phyloP scores from a whole-genome alignment of 2,797 vertebrate species.

The Eulemur mongoz region DNA sequence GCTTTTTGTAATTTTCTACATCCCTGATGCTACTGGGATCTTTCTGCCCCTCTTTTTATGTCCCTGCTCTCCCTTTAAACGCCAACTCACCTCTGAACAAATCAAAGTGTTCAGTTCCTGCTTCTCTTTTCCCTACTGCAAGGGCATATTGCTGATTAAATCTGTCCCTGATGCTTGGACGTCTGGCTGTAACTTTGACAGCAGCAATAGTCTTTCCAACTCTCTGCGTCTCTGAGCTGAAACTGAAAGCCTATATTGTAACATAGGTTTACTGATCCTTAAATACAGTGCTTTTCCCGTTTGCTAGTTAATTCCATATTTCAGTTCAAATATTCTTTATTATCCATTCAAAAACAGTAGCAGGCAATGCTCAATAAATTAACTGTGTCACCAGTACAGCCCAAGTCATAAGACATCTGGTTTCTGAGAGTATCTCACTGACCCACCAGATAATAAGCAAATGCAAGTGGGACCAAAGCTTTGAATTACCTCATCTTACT shows the following conservation, averaged over 20 bases:
- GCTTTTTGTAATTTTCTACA: not conserved
- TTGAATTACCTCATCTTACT: not conserved
- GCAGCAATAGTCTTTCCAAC: not conserved
- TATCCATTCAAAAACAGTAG: not conserved
- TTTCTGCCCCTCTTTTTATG: accelerated
- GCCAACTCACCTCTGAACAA: not conserved
- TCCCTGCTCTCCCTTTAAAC: not conserved
- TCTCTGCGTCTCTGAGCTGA: too few species aligned
- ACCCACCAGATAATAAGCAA: not conserved
- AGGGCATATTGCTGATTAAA: not conserved
- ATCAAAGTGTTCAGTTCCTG: not conserved
- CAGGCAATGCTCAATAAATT: not conserved
- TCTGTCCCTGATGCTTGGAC: too few species aligned
- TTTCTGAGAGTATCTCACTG: not conserved
- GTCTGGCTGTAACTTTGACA: not conserved
- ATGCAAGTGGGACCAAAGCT: not conserved
- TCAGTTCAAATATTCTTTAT: not conserved
- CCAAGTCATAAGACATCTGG: not conserved
- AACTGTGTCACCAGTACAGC: not conserved
- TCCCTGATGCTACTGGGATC: not conserved
- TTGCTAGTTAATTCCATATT: not conserved
- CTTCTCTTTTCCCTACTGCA: not conserved
- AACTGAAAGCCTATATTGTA: not conserved
- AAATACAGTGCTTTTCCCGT: not conserved
- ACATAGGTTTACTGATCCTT: not conserved